phyloP scores from a whole-genome alignment of 2,888 invertebrate genomes.

The Eurytoma adleriae region DNA sequence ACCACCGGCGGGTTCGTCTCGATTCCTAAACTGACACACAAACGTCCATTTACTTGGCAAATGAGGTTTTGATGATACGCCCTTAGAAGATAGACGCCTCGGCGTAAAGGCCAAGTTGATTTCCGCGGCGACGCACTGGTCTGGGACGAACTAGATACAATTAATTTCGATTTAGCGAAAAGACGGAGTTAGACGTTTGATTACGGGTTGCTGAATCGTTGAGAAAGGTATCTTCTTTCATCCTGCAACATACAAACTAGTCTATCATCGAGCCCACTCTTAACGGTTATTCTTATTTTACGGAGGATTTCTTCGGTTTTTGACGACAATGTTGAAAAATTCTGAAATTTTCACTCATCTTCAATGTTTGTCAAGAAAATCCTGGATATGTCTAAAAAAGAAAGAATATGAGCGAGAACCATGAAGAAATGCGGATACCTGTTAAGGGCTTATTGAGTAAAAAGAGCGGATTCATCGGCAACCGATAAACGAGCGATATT shows the following conservation, averaged over 20 bases:
- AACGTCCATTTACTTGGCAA: constrained; percentile 57
- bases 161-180: constrained; percentile 58
- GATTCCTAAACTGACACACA: constrained; percentile 55
- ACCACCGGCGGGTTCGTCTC: constrained; percentile 16
- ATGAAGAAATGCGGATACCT: constrained; percentile 4
- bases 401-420: neutral
- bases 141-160: constrained; percentile 49
- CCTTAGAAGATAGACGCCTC: constrained; percentile 28
- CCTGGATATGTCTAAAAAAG: neutral
- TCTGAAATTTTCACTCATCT: too few relatives aligned
- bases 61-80: constrained; percentile 59
- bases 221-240: constrained; percentile 48
- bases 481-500: constrained; percentile 73
- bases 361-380: neutral
- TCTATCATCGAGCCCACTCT: too few relatives aligned
- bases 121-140: constrained; percentile 27
- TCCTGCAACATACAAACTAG: too few relatives aligned
- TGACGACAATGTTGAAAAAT: too few relatives aligned
- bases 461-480: constrained; percentile 65
- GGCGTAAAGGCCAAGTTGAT: constrained; percentile 31
- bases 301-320: too few relatives aligned
- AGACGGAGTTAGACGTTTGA: constrained; percentile 46
- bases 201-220: constrained; percentile 43
- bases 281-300: too few relatives aligned
- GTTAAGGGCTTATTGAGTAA: neutral